A percentile compares a stretch with the other conserved stretches of the same genome.
phyloP scores from a whole-genome alignment of 1,140 invertebrate species.

The Papilio aristodemus region DNA sequence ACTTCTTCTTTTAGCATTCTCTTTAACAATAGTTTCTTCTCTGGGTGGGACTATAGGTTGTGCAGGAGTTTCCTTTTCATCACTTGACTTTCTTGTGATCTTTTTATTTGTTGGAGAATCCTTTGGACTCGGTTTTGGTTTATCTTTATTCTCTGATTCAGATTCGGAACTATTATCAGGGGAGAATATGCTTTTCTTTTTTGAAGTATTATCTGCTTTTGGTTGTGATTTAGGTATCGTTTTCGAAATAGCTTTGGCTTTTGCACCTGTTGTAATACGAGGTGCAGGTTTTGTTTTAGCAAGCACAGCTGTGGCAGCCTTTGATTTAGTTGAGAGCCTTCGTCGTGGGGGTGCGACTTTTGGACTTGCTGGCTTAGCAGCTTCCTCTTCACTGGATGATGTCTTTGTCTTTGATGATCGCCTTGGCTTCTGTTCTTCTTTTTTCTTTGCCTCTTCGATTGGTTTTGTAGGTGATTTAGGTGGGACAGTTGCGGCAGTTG shows the following conservation, averaged over 20 bases:
- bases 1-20: constrained; percentile 64
- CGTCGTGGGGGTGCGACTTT: constrained; percentile 61
- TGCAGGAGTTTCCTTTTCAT: constrained; percentile 58
- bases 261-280: constrained; percentile 53
- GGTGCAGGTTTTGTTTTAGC: constrained; percentile 59
- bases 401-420: constrained; percentile 60
- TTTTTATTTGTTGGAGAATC: constrained; percentile 59
- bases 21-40: constrained; percentile 76
- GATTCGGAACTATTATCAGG: constrained; percentile 90
- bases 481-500: constrained; percentile 41
- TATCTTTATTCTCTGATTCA: constrained; percentile 78
- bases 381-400: constrained; percentile 76
- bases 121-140: constrained; percentile 59
- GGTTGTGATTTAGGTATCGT: constrained; percentile 59
- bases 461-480: constrained; percentile 52
- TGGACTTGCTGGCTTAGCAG: constrained; percentile 56
- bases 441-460: constrained; percentile 78
- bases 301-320: constrained; percentile 59
- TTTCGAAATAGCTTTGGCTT: constrained; percentile 68
- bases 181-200: constrained; percentile 91
- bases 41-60: constrained; percentile 53
- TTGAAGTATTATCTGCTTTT: constrained; percentile 79
- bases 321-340: constrained; percentile 70
- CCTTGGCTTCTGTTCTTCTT: constrained; percentile 73
- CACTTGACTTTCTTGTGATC: constrained; percentile 63